Evolutionary conservation across 2,113 vertebrate species (phyloP), one percentile per base, ranked within the genome.

Genomic region (Prionailurus bengalensis): DNA sequence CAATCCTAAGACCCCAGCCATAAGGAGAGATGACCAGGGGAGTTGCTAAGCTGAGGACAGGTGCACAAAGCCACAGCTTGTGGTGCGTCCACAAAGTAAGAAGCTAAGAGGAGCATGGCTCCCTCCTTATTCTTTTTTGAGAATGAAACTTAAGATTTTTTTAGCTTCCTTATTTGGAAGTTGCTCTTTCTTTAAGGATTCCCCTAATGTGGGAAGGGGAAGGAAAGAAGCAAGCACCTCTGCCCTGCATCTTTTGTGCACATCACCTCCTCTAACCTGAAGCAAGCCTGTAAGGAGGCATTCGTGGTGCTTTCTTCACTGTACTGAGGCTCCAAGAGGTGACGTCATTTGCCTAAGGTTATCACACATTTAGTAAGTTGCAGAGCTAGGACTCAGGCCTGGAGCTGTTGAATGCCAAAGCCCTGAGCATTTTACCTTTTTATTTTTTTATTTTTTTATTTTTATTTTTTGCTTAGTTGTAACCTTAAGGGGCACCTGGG

Each of bases 91-190:
- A 14, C 63, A 7, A 8, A 71, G 42, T 15, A n/a, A 93, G 45
- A 33, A 78, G 9, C 23, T 11, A 39, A 76, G 42, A 48, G 85
- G 11, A 86, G 27, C 17, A 3, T 81, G 65, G 31, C 48, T 97
- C 91, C 61, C 66, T 93, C 66, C 29, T 68, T 21, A 4, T n/a
- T 85, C 9, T 53, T 90, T 58, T 63, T 42, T 45, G 14, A 96
- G 86, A 85, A 73, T 91, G 61, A 86, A 97, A 95, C 89, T 97
- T 58, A 63, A 88, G 65, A 31, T 42, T 83, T 45, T 39, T 65
- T 81, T 81, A 74, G 70, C 58, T 97, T 91, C 89, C 61, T 95
- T 97, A 70, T 86, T 89, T 97, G 55, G 87, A 85, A 97, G 83
- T 76, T 39, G 16, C 53, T 78, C 93, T 92, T 84, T 93, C 84